These are phyloP conservation scores for Hypanus sabinus DNA, from an alignment of 2,113 vertebrate species.

Conservation along the genomic window DNA sequence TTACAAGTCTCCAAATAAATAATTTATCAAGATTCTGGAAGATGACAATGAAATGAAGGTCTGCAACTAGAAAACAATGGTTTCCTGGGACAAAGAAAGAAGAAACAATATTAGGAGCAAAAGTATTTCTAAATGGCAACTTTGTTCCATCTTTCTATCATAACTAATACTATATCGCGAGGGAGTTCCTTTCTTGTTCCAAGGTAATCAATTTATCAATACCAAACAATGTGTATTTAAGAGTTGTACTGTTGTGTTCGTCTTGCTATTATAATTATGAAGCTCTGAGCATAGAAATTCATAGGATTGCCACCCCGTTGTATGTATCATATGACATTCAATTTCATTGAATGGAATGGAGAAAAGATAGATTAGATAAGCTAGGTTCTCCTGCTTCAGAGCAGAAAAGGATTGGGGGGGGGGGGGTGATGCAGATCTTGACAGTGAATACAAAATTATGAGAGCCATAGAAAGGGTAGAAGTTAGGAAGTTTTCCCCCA, in stretches of 20 bases:
- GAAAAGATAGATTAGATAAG: no score
- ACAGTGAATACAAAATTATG: no score
- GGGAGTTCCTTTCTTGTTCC: neutral
- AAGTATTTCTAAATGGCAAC: neutral
- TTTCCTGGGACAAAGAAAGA: neutral
- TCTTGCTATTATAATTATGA: neutral
- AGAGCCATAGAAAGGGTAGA: no score
- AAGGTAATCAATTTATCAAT: neutral
- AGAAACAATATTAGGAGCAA: neutral
- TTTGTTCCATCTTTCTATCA: neutral
- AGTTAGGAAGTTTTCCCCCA: no score
- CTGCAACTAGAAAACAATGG: neutral
- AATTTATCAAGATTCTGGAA: neutral
- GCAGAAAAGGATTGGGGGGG: no score
- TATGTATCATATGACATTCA: neutral
- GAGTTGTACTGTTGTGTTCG: neutral
- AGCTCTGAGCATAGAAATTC: neutral
- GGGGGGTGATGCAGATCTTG: no score
- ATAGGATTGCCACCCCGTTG: neutral
- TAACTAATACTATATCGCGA: neutral
- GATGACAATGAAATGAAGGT: neutral
- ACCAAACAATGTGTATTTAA: neutral
- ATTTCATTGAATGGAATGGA: neutral
- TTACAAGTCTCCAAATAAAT: neutral
- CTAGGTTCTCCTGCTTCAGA: no score